Conservation (phyloP, 2,888 invertebrate genomes). For the Muschampia plurimacula region DNA sequence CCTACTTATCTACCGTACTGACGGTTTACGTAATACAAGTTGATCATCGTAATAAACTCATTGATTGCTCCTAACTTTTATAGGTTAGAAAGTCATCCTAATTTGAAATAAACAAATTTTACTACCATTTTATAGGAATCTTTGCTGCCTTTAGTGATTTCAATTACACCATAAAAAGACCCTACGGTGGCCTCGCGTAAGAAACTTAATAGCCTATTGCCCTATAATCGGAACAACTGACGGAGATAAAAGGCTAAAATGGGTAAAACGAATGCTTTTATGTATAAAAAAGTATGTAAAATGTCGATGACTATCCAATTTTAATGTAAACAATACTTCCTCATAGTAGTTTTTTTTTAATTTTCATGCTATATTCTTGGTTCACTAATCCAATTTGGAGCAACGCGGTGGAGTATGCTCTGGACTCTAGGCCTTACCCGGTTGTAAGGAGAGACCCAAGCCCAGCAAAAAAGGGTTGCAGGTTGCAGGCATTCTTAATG, state of each 20-base stretch:
- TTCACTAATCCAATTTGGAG: no score
- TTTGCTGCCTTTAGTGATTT: conserved; percentile 40
- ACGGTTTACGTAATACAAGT: neutral
- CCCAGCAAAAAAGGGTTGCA: no score
- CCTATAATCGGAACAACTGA: conserved; percentile 43
- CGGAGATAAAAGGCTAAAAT: conserved; percentile 12
- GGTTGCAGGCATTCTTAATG: no score
- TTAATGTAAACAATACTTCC: no score
- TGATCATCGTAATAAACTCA: conserved; percentile 17
- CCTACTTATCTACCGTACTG: neutral
- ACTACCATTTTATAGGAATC: conserved; percentile 30
- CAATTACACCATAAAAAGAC: conserved; percentile 63
- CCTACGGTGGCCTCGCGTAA: conserved; percentile 49
- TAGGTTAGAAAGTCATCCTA: conserved; percentile 25
- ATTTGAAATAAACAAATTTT: conserved; percentile 39
- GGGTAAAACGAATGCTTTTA: neutral
- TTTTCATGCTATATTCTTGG: no score
- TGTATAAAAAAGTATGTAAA: neutral
- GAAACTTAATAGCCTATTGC: conserved; percentile 51
- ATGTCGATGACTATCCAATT: neutral
- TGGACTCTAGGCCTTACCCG: no score
- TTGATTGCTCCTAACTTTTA: conserved; percentile 23
- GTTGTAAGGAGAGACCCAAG: no score
- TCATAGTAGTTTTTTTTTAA: no score
- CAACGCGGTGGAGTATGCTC: no score